Base-by-base conservation (phyloP, 1,140 invertebrate genomes). In the Polyergus mexicanus region DNA sequence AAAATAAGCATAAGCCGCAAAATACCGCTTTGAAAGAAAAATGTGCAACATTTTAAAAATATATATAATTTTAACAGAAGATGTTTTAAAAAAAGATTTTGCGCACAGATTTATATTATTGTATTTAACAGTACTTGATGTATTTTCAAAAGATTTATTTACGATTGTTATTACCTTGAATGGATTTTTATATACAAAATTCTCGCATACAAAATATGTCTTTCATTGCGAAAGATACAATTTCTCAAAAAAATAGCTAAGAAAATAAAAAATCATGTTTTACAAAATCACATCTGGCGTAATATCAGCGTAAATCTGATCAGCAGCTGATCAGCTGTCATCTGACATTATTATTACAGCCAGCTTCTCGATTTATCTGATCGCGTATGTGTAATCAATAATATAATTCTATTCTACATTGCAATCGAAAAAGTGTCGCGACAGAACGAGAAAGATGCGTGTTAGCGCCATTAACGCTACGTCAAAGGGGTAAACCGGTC, bases 401-500 rank as follows among this genome's bases (percentile, higher is more conserved):
- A 5, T 51, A 41, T 16, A 69, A 32, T 35, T 58, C 16, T 60
- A 41, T 8, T 56, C 4, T 38, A 54, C 1, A 19, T 72, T n/a
- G 25, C 66, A 3, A 72, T 32, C 68, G 47, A 0, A 38, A 47
- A 84, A 78, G 38, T 65, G 16, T 38, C 25, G 25, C 13, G 69
- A 19, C 19, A 63, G 60, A 35, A 44, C 51, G 51, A 28, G 35
- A 25, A 62, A 66, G 38, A 54, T 32, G 62, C 78, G 76, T 75
- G 71, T 85, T 81, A 77, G 63, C 86, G 86, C 85, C 81, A 90
- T 90, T 89, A 90, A 58, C 80, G 85, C 58, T 71, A n/a, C 63
- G 54, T 62, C 71, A 74, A 86, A 86, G 41, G 47, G 44, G 47
- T 75, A 47, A 89, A 89, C 63, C 71, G 41, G 63, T 72, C 60